phyloP scores from a whole-genome alignment of 2,113 vertebrate species.

The Forbesichthys papilliferus region DNA sequence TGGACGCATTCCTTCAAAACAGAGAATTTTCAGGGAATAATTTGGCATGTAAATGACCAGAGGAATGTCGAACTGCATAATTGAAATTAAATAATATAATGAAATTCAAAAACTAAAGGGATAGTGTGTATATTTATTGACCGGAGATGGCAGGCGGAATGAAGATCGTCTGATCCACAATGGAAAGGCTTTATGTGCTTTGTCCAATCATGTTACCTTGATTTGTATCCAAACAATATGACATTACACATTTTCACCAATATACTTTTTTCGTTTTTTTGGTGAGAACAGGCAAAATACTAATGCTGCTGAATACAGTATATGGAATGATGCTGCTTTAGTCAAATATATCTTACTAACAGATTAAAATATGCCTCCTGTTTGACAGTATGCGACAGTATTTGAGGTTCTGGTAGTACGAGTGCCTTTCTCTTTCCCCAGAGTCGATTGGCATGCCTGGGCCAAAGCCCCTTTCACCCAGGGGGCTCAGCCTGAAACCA shows the following conservation, averaged over 20 bases:
- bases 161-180: too few relatives aligned
- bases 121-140: too few relatives aligned
- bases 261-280: too few relatives aligned
- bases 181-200: too few relatives aligned
- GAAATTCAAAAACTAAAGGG: constrained; percentile 5
- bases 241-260: too few relatives aligned
- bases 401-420: constrained; percentile 22
- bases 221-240: too few relatives aligned
- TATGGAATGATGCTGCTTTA: background rate
- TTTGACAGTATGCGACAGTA: constrained; percentile 9
- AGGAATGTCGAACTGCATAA: constrained; percentile 15
- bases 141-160: too few relatives aligned
- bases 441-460: constrained; percentile 43
- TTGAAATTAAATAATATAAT: background rate
- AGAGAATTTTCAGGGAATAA: constrained; percentile 33
- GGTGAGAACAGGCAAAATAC: too few relatives aligned
- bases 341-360: background rate
- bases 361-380: background rate
- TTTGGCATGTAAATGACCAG: constrained; percentile 42
- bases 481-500: constrained; percentile 70
- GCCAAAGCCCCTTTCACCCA: constrained; percentile 45
- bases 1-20: constrained; percentile 62
- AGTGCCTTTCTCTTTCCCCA: constrained; percentile 41
- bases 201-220: too few relatives aligned
- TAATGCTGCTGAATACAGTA: too few relatives aligned